Percentiles rank a stretch among this genome's conserved stretches.
phyloP scores from a whole-genome alignment of 2,888 invertebrate species.

The Parnassius apollo region DNA sequence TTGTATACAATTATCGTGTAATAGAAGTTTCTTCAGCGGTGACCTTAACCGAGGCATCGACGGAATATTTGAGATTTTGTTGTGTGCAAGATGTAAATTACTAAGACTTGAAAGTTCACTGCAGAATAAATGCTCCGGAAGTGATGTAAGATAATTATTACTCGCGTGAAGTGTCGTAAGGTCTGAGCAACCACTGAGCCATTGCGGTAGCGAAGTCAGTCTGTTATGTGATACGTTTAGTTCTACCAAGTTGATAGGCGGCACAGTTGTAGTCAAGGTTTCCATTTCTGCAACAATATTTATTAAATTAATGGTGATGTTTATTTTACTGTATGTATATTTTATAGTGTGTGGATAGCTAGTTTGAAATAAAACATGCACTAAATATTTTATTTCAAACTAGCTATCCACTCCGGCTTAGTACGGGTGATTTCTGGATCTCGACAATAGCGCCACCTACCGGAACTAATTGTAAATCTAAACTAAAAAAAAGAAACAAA shows the following conservation, averaged over 20 bases:
- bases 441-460: too few species aligned
- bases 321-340: too few species aligned
- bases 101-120: slow-evolving; percentile 87
- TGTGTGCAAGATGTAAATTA: slow-evolving; percentile 88
- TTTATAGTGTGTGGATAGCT: too few species aligned
- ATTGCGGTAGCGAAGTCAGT: slow-evolving; percentile 86
- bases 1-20: slow-evolving; percentile 90
- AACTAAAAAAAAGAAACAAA: too few species aligned
- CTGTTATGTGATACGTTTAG: slow-evolving; percentile 91
- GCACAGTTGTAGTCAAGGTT: slow-evolving; percentile 84
- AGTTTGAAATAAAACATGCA: too few species aligned
- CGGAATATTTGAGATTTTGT: slow-evolving; percentile 87
- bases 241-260: slow-evolving; percentile 87
- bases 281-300: slow-evolving; percentile 82
- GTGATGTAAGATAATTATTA: slow-evolving; percentile 85
- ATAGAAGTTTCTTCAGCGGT: slow-evolving; percentile 85
- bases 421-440: too few species aligned
- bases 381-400: too few species aligned
- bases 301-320: not conserved
- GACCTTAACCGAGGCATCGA: slow-evolving; percentile 83
- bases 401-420: too few species aligned
- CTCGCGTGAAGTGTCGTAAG: slow-evolving; percentile 87
- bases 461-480: too few species aligned
- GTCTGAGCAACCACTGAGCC: slow-evolving; percentile 87
- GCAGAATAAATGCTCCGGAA: slow-evolving; percentile 88